Evolutionary conservation across 2,797 vertebrate genomes (phyloP).

Genomic region (Gila robusta): DNA sequence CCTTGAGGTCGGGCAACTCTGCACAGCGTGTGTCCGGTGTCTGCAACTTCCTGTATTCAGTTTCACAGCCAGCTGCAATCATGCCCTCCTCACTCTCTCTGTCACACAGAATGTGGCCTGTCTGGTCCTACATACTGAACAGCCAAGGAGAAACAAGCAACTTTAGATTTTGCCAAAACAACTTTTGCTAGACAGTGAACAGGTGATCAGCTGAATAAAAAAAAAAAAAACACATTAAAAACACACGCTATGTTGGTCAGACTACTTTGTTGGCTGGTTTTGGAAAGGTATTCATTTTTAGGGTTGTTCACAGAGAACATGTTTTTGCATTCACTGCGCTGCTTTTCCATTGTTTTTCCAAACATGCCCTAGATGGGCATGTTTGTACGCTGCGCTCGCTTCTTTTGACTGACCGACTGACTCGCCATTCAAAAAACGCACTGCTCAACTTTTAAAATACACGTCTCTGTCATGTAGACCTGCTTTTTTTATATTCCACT

Average conservation of each 20-base stretch:
- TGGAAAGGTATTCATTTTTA: background rate
- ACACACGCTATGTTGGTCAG: background rate
- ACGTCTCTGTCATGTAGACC: background rate
- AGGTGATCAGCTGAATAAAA: background rate
- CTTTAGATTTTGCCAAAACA: slow-evolving; percentile 7
- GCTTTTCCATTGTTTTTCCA: background rate
- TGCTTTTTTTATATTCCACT: background rate
- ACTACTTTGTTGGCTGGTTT: background rate
- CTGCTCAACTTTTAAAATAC: background rate
- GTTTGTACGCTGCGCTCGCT: background rate
- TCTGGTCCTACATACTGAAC: background rate
- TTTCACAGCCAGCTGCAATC: slow-evolving; percentile 5
- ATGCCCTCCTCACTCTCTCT: background rate
- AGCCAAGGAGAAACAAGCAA: background rate
- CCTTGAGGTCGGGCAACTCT: slow-evolving; percentile 1
- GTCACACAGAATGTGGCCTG: background rate
- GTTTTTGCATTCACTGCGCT: background rate
- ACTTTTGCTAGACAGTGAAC: background rate
- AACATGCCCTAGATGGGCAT: too few species aligned
- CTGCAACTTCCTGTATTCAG: slow-evolving; percentile 12
- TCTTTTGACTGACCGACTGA: too few species aligned
- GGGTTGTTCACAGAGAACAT: background rate
- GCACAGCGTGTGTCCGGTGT: slow-evolving; percentile 13
- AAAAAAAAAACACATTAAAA: background rate
- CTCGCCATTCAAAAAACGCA: background rate